Percentiles rank a stretch among this genome's conserved stretches.
phyloP scores from a whole-genome alignment of 2,888 invertebrate genomes.

The Diarsia rubi region DNA sequence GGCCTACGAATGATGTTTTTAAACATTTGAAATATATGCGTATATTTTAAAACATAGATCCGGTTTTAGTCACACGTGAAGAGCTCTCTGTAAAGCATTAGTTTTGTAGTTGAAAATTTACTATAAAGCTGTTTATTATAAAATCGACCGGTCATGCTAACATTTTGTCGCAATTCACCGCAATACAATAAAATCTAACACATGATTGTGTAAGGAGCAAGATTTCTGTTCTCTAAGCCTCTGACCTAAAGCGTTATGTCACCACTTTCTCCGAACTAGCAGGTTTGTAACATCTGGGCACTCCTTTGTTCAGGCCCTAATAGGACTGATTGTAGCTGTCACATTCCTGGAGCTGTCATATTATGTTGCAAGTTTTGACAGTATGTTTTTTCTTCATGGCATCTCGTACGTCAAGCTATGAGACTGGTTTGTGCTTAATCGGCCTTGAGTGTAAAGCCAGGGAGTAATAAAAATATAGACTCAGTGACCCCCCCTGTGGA shows the following conservation, averaged over 20 bases:
- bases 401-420: too few species aligned
- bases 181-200: slow-evolving; percentile 31
- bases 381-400: too few species aligned
- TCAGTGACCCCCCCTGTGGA: too few species aligned
- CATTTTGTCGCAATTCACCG: slow-evolving; percentile 16
- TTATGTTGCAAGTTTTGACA: too few species aligned
- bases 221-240: slow-evolving; percentile 34
- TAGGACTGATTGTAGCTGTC: neutral
- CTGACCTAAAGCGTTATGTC: slow-evolving; percentile 22
- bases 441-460: too few species aligned
- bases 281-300: slow-evolving; percentile 16
- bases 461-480: too few species aligned
- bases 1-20: neutral
- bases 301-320: slow-evolving; percentile 26
- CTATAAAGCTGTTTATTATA: neutral
- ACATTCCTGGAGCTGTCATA: neutral
- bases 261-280: slow-evolving; percentile 46
- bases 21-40: neutral
- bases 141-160: neutral
- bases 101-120: neutral
- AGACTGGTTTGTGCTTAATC: too few species aligned
- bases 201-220: slow-evolving; percentile 29
- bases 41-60: neutral
- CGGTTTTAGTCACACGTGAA: neutral
- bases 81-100: neutral